Percentiles rank a stretch among this genome's conserved stretches.
phyloP scores from a whole-genome alignment of 2,113 vertebrate species.

The Corvus hawaiiensis region DNA sequence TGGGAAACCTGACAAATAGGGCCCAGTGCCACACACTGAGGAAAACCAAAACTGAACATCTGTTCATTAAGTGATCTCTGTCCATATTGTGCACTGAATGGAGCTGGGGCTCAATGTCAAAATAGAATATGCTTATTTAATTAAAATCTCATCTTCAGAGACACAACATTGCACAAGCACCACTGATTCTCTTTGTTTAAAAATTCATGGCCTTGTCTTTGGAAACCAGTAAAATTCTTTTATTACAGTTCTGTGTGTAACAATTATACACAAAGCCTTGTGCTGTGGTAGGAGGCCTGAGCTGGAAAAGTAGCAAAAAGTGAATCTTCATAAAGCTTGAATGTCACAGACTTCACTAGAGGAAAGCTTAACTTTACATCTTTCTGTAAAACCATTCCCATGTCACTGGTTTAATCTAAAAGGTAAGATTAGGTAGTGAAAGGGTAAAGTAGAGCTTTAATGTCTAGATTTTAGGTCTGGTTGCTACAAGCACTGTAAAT shows the following conservation, averaged over 20 bases:
- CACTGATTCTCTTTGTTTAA: neutral
- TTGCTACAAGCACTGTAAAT: neutral
- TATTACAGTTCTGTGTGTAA: neutral
- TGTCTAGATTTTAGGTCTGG: slow-evolving; percentile 35
- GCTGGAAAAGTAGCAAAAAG: neutral
- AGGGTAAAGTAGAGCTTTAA: slow-evolving; percentile 15
- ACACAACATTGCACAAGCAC: neutral
- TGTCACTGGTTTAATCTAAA: neutral
- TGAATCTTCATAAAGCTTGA: neutral
- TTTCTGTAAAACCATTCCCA: neutral
- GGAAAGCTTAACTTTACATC: neutral
- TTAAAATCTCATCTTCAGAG: neutral
- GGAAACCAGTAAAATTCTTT: neutral
- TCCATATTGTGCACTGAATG: neutral
- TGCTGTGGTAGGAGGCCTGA: neutral
- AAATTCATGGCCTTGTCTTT: neutral
- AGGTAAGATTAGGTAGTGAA: neutral
- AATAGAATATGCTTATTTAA: neutral
- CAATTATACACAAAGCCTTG: neutral
- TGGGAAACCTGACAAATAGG: neutral
- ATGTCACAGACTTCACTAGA: neutral
- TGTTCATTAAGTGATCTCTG: slow-evolving; percentile 20
- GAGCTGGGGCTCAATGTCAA: neutral
- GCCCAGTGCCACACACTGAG: neutral
- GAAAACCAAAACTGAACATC: slow-evolving; percentile 16